A percentile compares a stretch with the other conserved stretches of the same genome.
phyloP scores from a whole-genome alignment of 2,797 vertebrate genomes.

The Stomatorhinus walkeri region DNA sequence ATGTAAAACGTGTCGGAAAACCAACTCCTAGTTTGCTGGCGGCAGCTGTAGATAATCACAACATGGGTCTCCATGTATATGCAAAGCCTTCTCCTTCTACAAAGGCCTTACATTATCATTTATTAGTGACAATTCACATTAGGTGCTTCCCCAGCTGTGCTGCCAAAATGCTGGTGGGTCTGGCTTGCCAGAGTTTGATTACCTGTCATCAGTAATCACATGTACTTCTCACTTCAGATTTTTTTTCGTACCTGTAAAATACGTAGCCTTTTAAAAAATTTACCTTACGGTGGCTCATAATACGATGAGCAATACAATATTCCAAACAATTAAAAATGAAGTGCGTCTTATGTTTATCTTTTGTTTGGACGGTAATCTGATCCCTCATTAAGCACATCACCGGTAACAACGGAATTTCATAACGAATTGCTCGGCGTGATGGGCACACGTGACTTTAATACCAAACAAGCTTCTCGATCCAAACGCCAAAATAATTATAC shows the following conservation, averaged over 20 bases:
- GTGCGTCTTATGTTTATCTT: background rate
- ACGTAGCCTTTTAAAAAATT: background rate
- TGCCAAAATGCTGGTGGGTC: background rate
- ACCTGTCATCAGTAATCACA: background rate
- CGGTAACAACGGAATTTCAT: background rate
- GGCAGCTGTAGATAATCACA: background rate
- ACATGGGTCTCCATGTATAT: background rate
- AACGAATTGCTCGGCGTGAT: background rate
- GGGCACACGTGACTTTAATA: slow-evolving; percentile 16
- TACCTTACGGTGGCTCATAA: background rate
- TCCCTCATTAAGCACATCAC: background rate
- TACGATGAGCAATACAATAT: background rate
- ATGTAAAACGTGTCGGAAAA: background rate
- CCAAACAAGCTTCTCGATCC: background rate
- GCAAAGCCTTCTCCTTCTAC: background rate
- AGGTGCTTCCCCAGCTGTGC: background rate
- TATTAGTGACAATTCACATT: background rate
- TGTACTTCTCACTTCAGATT: background rate
- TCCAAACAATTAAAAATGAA: background rate
- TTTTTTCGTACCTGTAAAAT: background rate
- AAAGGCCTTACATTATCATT: background rate
- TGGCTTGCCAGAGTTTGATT: background rate
- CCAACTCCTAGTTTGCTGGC: background rate
- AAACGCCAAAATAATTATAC: slow-evolving; percentile 4
- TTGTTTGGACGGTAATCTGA: background rate